Percentiles rank a stretch among this genome's conserved stretches.
phyloP scores from a whole-genome alignment of 2,113 vertebrate genomes.

The Brachypodius melanocephalos region DNA sequence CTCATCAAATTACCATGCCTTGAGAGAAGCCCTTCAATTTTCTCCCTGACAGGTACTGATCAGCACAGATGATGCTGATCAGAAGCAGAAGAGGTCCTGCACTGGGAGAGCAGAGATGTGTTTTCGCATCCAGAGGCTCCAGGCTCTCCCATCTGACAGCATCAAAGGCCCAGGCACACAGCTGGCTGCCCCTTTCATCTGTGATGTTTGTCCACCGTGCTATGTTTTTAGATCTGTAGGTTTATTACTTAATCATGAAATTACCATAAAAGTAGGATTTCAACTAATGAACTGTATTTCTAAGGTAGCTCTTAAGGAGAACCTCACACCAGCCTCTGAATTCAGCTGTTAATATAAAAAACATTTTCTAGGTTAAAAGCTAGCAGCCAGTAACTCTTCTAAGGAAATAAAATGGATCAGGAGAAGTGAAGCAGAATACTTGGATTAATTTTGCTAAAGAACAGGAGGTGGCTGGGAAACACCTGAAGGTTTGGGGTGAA shows the following conservation, averaged over 20 bases:
- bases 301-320: background rate
- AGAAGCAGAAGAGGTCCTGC: background rate
- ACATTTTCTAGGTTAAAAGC: background rate
- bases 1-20: background rate
- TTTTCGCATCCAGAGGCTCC: background rate
- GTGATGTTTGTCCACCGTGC: background rate
- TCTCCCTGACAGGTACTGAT: rapidly evolving
- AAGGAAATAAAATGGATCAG: background rate
- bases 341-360: background rate
- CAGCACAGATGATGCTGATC: background rate
- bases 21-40: background rate
- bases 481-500: background rate
- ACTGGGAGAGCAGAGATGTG: background rate
- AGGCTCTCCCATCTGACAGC: background rate
- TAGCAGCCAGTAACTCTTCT: background rate
- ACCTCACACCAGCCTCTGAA: background rate
- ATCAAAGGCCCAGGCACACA: background rate
- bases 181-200: background rate
- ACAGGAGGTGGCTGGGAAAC: background rate
- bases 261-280: background rate
- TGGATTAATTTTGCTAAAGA: background rate
- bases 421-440: background rate
- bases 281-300: background rate
- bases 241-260: background rate
- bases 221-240: background rate